Evolutionary conservation across 1,140 invertebrate genomes (phyloP).

Genomic region (Lepidurus apus): DNA sequence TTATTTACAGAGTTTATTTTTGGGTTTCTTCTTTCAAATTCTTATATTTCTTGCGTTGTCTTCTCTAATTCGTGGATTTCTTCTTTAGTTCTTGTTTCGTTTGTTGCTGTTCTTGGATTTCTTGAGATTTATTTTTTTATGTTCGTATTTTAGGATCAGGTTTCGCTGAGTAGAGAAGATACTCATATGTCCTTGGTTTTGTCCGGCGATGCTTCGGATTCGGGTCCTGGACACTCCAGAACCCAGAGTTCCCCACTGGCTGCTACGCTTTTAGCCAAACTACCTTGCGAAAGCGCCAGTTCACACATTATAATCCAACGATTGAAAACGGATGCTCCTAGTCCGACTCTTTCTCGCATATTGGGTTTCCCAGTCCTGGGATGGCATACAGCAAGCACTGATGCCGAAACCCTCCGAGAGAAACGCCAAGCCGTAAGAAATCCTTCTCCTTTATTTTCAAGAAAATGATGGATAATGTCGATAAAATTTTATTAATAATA

Average conservation of each 20-base stretch:
- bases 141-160: background rate
- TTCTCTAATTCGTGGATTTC: background rate
- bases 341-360: background rate
- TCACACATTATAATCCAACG: background rate
- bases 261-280: background rate
- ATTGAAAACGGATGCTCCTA: constrained; percentile 14
- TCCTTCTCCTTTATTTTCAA: background rate
- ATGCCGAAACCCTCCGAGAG: background rate
- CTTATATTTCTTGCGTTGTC: background rate
- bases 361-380: constrained; percentile 57
- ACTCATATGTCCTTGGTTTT: constrained; percentile 11
- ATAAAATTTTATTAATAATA: too few species aligned
- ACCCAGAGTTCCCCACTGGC: background rate
- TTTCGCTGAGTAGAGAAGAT: constrained; percentile 9
- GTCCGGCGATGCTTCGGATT: background rate
- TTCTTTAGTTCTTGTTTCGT: background rate
- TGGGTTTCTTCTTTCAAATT: background rate
- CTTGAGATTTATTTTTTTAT: background rate
- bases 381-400: constrained; percentile 56
- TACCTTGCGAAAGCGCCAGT: background rate
- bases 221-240: background rate
- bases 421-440: background rate
- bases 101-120: background rate
- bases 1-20: too few species aligned
- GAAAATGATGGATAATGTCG: background rate